A percentile compares a stretch with the other conserved stretches of the same genome.
phyloP scores from a whole-genome alignment of 37 sponge, comb jelly and placozoan species.

The Diacarnus erythraeanus region DNA sequence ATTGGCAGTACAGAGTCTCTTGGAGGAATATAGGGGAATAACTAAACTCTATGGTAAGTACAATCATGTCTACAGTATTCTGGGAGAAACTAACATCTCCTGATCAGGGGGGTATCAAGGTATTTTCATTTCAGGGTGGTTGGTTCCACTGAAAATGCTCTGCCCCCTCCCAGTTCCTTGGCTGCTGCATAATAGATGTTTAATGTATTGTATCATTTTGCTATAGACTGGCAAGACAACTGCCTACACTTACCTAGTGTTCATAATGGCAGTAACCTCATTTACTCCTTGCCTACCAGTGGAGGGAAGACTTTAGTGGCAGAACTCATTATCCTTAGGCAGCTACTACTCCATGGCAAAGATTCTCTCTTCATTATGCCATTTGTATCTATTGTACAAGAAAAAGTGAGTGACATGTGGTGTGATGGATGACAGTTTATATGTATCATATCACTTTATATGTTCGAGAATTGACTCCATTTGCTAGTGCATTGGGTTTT shows the following conservation, averaged over 20 bases:
- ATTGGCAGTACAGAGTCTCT: conserved; percentile 36
- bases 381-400: conserved; percentile 92
- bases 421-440: not conserved
- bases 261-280: conserved; percentile 60
- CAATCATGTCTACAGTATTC: too few species aligned
- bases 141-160: too few species aligned
- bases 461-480: conserved; percentile 81
- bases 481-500: conserved; percentile 79
- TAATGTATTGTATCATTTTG: not conserved
- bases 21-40: conserved; percentile 59
- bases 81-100: too few species aligned
- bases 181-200: not conserved
- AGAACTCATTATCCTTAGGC: conserved; percentile 84
- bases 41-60: conserved; percentile 71
- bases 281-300: conserved; percentile 92
- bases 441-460: conserved; percentile 12
- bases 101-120: too few species aligned
- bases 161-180: too few species aligned
- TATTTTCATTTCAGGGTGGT: too few species aligned
- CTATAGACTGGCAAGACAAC: conserved; percentile 77
- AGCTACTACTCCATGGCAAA: conserved; percentile 51
- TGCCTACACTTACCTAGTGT: conserved; percentile 64
- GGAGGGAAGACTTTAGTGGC: conserved; percentile 98
- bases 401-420: conserved; percentile 67
- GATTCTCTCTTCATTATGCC: conserved; percentile 89